Evolutionary conservation across 2,113 vertebrate species (phyloP).

Genomic region (Acanthisitta chloris): DNA sequence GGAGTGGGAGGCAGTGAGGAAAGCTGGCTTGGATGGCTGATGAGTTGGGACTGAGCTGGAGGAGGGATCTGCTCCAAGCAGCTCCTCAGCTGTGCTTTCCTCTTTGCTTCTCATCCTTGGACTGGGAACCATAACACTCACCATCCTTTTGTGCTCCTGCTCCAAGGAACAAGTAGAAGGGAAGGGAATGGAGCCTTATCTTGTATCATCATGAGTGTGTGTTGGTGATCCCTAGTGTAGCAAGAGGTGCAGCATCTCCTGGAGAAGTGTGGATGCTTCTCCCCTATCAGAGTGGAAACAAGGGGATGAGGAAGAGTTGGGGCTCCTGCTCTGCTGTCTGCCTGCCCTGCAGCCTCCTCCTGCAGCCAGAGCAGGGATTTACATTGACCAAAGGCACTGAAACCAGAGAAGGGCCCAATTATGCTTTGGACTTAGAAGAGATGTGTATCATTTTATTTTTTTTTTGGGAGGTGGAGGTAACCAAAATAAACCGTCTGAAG

Average conservation of each 20-base stretch:
- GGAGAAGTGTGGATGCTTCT: fast-evolving
- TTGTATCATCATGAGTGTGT: fast-evolving
- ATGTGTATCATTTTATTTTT: fast-evolving
- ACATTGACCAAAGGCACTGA: background rate
- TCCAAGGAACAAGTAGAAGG: background rate
- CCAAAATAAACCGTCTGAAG: background rate
- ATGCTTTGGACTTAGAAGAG: background rate
- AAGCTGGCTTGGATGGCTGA: background rate
- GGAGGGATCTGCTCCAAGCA: background rate
- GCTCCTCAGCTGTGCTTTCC: background rate
- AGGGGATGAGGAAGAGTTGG: fast-evolving
- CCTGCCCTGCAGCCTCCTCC: background rate
- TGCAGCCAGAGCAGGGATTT: background rate
- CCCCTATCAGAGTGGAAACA: background rate
- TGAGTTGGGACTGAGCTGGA: background rate
- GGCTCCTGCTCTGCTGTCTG: background rate
- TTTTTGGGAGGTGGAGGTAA: background rate
- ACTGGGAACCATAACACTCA: fast-evolving
- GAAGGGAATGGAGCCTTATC: fast-evolving
- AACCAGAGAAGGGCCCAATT: background rate
- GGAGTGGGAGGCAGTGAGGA: background rate
- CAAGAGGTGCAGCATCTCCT: background rate
- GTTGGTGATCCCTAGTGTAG: background rate
- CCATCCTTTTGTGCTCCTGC: background rate
- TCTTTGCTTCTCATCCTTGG: background rate